Evolutionary conservation across 2,113 vertebrate genomes (phyloP), one percentile per base, ranked within the genome.

Genomic region (Chloropsis cyanopogon): DNA sequence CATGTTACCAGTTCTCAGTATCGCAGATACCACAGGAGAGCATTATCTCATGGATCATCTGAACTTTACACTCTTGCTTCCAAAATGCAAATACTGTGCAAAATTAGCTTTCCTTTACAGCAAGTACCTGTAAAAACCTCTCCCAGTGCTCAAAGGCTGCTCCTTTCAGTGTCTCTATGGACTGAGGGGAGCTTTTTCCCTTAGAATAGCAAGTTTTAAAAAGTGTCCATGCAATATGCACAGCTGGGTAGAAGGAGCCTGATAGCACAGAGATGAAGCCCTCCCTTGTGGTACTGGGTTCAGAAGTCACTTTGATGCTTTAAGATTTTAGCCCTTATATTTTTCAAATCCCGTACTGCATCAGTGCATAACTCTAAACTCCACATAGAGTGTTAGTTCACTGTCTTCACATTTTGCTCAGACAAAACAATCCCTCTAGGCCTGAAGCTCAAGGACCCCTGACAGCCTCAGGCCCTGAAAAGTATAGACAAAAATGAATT

Each of bases 111-210:
- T 81, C 17, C 21, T 47, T 41, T 23, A 20, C 29, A 73, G 25
- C 42, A 23, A 31, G 8, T 10, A 21, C 0, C 37, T 37, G 37
- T 37, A 37, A 0, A 33, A 52, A 47, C 24, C 25, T n/a, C 9
- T 70, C 31, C 31, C 35, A 25, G 24, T 17, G 50, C 50, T 81
- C 66, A 69, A 9, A 2, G 10, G 24, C 44, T 25, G 47, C 47
- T 71, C 24, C 49, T 85, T 59, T 52, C 49, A 35, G 19, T 23
- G 44, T 54, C 35, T 37, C 22, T 31, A 10, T 2, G 22, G 78
- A 39, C 20, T 6, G 29, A 41, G 5, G 6, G 2, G 25, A 63
- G 70, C 10, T 79, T 85, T 91, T 49, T 2, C 24, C 25, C 41
- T 64, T 4, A 1, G n/a, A 57, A 16, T 14, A 61, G 20, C 10